Conservation (phyloP, 1,140 invertebrate genomes). For the Philaenus spumarius region DNA sequence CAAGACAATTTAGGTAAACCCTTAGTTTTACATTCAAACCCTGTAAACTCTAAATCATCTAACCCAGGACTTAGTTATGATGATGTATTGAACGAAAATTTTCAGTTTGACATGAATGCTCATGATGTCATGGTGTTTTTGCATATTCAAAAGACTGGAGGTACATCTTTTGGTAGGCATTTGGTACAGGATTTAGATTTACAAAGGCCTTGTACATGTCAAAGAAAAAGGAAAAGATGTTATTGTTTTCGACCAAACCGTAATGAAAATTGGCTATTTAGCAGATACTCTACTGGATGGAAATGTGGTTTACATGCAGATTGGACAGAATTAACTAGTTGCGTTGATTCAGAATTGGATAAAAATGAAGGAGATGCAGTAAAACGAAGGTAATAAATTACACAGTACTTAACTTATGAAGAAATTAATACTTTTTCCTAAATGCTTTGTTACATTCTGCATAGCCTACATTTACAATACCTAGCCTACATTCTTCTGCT, state of each 20-base stretch:
- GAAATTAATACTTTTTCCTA: no score
- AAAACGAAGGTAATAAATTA: constrained; percentile 52
- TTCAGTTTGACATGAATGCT: constrained; percentile 80
- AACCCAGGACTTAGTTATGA: constrained; percentile 56
- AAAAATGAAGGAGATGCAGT: constrained; percentile 73
- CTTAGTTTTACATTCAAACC: constrained; percentile 40
- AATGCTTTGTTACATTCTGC: no score
- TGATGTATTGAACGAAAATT: constrained; percentile 77
- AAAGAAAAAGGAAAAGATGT: constrained; percentile 77
- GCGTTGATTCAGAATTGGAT: constrained; percentile 81
- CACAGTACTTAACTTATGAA: no score
- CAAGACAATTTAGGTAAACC: constrained; percentile 44
- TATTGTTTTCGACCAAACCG: constrained; percentile 87
- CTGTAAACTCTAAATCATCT: constrained; percentile 40
- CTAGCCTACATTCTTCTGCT: no score
- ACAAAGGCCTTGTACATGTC: constrained; percentile 80
- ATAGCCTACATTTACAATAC: no score
- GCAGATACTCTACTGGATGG: constrained; percentile 97
- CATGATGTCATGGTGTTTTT: constrained; percentile 97
- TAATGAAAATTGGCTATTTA: constrained; percentile 95
- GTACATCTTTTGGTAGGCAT: constrained; percentile 92
- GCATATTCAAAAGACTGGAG: constrained; percentile 94
- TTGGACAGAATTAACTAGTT: constrained; percentile 92
- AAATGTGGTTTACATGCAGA: constrained; percentile 97
- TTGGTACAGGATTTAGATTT: constrained; percentile 89